A percentile compares a stretch with the other conserved stretches of the same genome.
These are phyloP conservation scores for Clarias laeviceps DNA, from an alignment of 2,797 vertebrate genomes.

Conservation along the genomic window DNA sequence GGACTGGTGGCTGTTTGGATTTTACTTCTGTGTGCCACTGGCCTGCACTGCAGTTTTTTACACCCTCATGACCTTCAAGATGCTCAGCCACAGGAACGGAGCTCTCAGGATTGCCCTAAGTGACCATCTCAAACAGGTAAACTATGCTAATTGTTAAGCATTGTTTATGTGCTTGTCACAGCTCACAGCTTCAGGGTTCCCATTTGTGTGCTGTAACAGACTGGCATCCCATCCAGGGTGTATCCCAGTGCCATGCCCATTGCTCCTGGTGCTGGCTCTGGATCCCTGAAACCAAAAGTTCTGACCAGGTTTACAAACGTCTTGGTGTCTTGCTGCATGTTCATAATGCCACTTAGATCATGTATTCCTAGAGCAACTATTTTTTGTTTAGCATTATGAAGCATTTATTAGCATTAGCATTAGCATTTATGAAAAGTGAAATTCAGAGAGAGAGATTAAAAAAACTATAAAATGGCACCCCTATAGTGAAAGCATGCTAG, in stretches of 20 bases:
- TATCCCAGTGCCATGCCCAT: not conserved
- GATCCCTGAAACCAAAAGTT: not conserved
- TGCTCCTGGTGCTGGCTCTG: not conserved
- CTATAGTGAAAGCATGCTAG: not conserved
- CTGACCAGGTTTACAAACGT: not conserved
- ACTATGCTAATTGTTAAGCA: not conserved
- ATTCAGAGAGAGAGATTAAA: not conserved
- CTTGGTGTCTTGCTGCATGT: not conserved
- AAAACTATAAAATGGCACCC: not conserved
- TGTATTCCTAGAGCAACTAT: no score
- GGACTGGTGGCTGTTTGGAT: conserved; percentile 97
- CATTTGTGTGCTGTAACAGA: not conserved
- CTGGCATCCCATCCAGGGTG: not conserved
- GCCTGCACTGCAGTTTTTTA: conserved; percentile 92
- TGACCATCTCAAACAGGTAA: conserved; percentile 97
- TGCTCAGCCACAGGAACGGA: conserved; percentile 93
- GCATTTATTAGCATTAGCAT: no score
- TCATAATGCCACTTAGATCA: not conserved
- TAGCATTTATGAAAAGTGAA: not conserved
- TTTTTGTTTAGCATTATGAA: not conserved
- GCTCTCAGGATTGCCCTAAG: conserved; percentile 92
- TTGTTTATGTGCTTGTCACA: not conserved
- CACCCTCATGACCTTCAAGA: conserved; percentile 94
- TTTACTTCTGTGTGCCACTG: conserved; percentile 94
- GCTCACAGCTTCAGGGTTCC: not conserved